Evolutionary conservation across 2,888 invertebrate species (phyloP), one percentile per base, ranked within the genome.

Genomic region (Tachina fera): DNA sequence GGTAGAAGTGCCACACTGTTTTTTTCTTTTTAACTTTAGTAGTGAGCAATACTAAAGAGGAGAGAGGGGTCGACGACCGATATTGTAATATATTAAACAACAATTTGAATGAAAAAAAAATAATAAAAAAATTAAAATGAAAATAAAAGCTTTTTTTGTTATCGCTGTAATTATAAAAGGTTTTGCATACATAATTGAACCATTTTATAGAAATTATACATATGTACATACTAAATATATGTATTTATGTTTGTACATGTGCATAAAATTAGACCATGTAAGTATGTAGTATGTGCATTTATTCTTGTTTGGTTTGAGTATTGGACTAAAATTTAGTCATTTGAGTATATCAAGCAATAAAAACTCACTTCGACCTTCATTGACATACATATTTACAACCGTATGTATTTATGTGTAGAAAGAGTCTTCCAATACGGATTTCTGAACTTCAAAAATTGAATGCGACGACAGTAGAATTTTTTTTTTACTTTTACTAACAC

Each of bases 301-400:
- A 13, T 31, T 6, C 22, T 43, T 19, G 16, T 22, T 41, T 41
- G 41, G 14, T 43, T 61, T 45, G 45, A 14, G 56, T 47, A 16
- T 39, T n/a, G 9, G 5, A 41, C 45, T 53, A 41, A 41, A 63
- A 31, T 31, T 31, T 31, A 31, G 31, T 31, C 6, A 6, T 31
- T 31, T n/a, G 60, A 60, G 43, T 61, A 70, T 71, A 71, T 39
- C 53, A 79, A 53, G n/a, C 61, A 71, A 45, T 1, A 45, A 79
- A 71, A 39, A 13, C 19, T 78, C 74, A 13, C 19, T 78, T 80
- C 67, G 80, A 72, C 80, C 80, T 80, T 80, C 80, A 80, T 49
- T 72, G 41, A 45, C 16, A 70, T 43, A 56, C 31, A n/a, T 65
- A 11, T 5, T 41, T 43, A 51, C 60, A 56, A 60, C 31, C 31